Percentiles rank a stretch among this genome's conserved stretches.
Conservation (phyloP, 2,113 vertebrate species). For the Corapipo altera region DNA sequence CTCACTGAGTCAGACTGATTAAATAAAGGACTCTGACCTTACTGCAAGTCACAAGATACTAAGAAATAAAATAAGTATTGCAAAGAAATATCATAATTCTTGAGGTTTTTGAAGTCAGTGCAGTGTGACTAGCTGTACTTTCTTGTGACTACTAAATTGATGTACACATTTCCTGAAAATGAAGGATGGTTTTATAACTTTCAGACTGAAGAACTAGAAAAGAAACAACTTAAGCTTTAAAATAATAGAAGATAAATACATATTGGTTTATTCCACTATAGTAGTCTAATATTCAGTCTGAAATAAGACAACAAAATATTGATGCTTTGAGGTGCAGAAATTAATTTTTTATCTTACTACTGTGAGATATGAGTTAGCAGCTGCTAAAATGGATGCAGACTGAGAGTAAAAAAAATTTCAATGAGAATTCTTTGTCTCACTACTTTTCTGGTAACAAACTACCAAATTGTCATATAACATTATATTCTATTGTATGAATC, state of each 20-base stretch:
- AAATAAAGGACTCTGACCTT: not conserved
- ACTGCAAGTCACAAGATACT: not conserved
- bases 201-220: not conserved
- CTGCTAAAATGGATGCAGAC: not conserved
- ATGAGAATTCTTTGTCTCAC: not conserved
- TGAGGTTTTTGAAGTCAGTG: not conserved
- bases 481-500: not conserved
- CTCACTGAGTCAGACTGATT: not conserved
- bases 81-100: not conserved
- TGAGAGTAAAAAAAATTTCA: conserved; percentile 6
- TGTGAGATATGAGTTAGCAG: not conserved
- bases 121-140: not conserved
- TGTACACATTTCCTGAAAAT: not conserved
- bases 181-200: not conserved
- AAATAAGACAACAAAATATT: not conserved
- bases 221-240: not conserved
- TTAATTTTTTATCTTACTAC: not conserved
- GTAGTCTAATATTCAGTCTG: not conserved
- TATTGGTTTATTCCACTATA: not conserved
- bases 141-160: not conserved
- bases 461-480: not conserved
- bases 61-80: not conserved
- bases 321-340: not conserved
- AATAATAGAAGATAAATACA: not conserved
- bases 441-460: not conserved